Conservation (phyloP, 2,888 invertebrate species). For the Cheilosia scutellata region DNA sequence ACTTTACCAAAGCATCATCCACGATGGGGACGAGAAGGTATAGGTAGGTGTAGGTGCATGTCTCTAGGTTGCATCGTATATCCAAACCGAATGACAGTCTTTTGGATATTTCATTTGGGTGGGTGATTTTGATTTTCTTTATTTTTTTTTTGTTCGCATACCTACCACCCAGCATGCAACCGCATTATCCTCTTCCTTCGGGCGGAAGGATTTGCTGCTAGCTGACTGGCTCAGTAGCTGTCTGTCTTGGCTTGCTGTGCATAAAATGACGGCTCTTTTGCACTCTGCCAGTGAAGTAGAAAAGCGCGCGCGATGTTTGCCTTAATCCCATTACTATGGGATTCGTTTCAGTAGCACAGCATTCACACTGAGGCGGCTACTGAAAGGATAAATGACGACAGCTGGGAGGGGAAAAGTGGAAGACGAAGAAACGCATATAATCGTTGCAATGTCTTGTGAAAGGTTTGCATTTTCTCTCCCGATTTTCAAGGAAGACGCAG, state of each 20-base stretch:
- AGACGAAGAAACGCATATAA: slow-evolving; percentile 47
- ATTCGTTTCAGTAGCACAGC: slow-evolving; percentile 52
- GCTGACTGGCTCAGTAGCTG: slow-evolving; percentile 57
- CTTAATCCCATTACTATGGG: slow-evolving; percentile 68
- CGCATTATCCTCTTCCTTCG: slow-evolving; percentile 50
- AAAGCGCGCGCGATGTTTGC: slow-evolving; percentile 62
- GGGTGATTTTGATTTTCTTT: slow-evolving; percentile 23
- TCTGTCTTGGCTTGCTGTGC: slow-evolving; percentile 50
- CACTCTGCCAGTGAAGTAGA: slow-evolving; percentile 64
- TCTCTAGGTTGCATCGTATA: slow-evolving; percentile 42
- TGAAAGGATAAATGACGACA: slow-evolving; percentile 31
- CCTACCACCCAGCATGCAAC: slow-evolving; percentile 28
- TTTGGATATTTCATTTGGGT: slow-evolving; percentile 51
- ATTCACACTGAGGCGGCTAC: slow-evolving; percentile 24
- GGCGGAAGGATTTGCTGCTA: slow-evolving; percentile 61
- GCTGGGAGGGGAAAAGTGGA: not conserved
- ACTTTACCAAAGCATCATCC: slow-evolving; percentile 39
- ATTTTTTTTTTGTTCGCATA: not conserved
- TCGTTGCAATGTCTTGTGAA: slow-evolving; percentile 47
- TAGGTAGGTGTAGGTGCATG: slow-evolving; percentile 19
- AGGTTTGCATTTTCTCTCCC: slow-evolving; percentile 15
- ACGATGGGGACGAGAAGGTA: slow-evolving; percentile 31
- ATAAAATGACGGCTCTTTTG: slow-evolving; percentile 73
- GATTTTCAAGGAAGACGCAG: slow-evolving; percentile 16
- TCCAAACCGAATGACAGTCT: slow-evolving; percentile 54